Base-by-base conservation (phyloP, 2,888 invertebrate species). In the Agrochola macilenta region DNA sequence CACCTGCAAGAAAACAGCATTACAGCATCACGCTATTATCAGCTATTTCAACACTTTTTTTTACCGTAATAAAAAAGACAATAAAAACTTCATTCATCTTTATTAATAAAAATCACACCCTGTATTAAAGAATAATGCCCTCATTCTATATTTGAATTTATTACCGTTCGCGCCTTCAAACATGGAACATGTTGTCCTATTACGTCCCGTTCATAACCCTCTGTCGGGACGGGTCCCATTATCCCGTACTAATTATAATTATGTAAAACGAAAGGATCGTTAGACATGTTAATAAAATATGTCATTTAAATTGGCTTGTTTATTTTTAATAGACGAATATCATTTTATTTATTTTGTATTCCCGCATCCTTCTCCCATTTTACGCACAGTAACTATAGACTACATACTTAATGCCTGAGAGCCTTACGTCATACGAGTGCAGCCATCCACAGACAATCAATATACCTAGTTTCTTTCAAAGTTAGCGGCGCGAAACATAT, bases 241-340 rank as follows among this genome's bases (percentile, higher is more conserved):
- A 26, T 87, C 84, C 85, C 87, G 65, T 85, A 87, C 90, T 92
- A 93, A 94, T 94, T 94, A 94, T 92, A 93, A 94, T 92, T 90
- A 89, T 90, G 92, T 91, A 84, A 90, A 90, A 89, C 91, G 49
- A 72, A 72, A 74, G 78, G 74, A 66, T 77, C 72, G 70, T 81
- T 87, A 73, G 39, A 89, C 91, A 91, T 90, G 89, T 90, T 92
- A 92, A 93, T 94, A 93, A 92, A 90, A 91, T 82, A 79, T 88
- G 87, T 83, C 88, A 89, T 90, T 92, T 91, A 91, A 91, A 93
- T 91, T 90, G 85, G 87, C 86, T 71, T 73, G 26, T 77, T 79
- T 65, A 66, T 39, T n/a, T 57, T 23, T 60, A n/a, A 35, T 35
- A 69, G 60, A 35, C 5, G 7, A 5, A 61, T 35, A 5, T 17